These are phyloP conservation scores for Vanessa atalanta DNA, from an alignment of 1,140 invertebrate genomes.

Conservation along the genomic window DNA sequence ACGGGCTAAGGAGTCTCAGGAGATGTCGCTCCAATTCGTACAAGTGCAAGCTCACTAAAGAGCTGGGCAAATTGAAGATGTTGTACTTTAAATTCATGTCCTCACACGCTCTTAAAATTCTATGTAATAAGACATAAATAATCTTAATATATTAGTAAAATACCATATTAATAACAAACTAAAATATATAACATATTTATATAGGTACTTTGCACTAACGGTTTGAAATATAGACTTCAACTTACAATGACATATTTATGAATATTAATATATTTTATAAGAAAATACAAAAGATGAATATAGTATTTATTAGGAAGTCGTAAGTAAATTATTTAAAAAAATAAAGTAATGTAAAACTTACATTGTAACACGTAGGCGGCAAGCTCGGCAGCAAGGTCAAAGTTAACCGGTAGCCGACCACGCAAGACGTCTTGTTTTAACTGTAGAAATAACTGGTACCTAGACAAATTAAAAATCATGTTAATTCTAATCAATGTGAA, in stretches of 20 bases:
- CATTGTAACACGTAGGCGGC: conserved; percentile 97
- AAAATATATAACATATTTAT: too few species aligned
- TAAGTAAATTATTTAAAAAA: too few species aligned
- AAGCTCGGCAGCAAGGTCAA: conserved; percentile 94
- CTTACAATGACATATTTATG: too few species aligned
- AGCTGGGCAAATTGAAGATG: conserved; percentile 9
- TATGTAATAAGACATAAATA: background rate
- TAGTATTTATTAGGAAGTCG: too few species aligned
- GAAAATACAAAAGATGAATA: too few species aligned
- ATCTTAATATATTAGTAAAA: too few species aligned
- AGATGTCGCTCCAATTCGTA: conserved; percentile 15
- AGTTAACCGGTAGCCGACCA: conserved; percentile 92
- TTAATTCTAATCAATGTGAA: conserved; percentile 12
- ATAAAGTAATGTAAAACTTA: conserved; percentile 83
- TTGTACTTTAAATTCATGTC: conserved; percentile 11
- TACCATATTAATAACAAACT: too few species aligned
- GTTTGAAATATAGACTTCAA: too few species aligned
- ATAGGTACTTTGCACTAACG: too few species aligned
- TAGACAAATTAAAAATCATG: conserved; percentile 69
- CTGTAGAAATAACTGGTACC: conserved; percentile 98
- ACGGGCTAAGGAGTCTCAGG: conserved; percentile 6
- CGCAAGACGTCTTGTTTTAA: conserved; percentile 97
- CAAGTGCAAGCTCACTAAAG: conserved; percentile 6
- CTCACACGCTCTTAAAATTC: background rate
- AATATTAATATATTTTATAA: too few species aligned